Base-by-base conservation (phyloP, 2,797 vertebrate genomes). In the Gobionotothen gibberifrons region DNA sequence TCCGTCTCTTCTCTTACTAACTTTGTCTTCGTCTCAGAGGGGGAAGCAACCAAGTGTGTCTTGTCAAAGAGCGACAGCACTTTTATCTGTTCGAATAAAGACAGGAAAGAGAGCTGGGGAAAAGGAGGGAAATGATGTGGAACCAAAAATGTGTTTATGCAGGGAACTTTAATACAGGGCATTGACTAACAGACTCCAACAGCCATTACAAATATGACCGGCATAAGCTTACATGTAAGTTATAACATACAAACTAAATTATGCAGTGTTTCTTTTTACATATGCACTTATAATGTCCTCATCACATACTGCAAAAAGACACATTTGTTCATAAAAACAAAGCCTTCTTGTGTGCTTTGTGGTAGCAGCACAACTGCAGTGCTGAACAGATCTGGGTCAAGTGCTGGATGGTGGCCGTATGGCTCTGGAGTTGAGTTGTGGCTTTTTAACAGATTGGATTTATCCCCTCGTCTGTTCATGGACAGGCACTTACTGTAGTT, bases 371-470 rank as follows among this genome's bases (percentile, higher is more conserved):
- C 52, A 70, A 52, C 74, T 68, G 71, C 74, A 72, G 51, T 13
- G 49, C 69, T 56, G 73, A 59, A 60, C 72, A 85, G 76, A 93
- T 90, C 80, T 89, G 80, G 88, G 92, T 92, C 85, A 88, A 83
- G 81, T 69, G 74, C 74, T 78, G 79, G 63, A 86, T 72, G 57
- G 74, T 78, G 70, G 76, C 72, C 10, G 54, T 48, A 46, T 71
- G 81, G 72, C 71, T 82, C 58, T 65, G 58, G 59, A 83, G 76
- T 66, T 60, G 76, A 86, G 85, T 74, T 81, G 83, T 60, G 48
- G 84, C 88, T 87, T 92, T 91, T 89, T 85, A 90, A 81, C 80
- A 87, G 89, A 90, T 89, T 90, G 85, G 78, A 90, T 88, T 90
- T 87, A 70, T 72, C 75, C 82, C 83, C 78, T 89, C 65, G 43